phyloP scores from a whole-genome alignment of 2,888 invertebrate species.

The Ellobium chinense region DNA sequence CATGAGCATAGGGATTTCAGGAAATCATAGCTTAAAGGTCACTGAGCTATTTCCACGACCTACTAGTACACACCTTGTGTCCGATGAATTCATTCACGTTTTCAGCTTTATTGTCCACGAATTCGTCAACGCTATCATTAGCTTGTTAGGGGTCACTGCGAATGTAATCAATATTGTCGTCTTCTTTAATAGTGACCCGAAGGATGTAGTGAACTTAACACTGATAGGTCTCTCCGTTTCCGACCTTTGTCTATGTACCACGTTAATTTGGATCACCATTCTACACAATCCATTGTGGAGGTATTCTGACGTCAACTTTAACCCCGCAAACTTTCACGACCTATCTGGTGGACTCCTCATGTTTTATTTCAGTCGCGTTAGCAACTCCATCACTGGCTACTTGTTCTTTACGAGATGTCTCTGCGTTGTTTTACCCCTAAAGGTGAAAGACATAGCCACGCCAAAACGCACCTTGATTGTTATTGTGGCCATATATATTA shows the following conservation, averaged over 20 bases:
- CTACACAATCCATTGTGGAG: background rate
- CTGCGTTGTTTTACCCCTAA: background rate
- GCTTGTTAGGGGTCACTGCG: background rate
- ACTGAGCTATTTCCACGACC: no score
- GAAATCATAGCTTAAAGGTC: no score
- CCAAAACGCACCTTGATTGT: background rate
- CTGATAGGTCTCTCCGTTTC: background rate
- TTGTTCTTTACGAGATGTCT: background rate
- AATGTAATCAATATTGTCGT: conserved; percentile 9
- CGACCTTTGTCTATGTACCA: background rate
- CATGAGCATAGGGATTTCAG: no score
- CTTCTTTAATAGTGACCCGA: background rate
- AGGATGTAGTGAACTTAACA: background rate
- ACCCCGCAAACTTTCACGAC: background rate
- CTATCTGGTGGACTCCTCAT: background rate
- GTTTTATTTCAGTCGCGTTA: background rate
- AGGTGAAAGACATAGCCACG: background rate
- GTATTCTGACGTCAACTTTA: background rate
- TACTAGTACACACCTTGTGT: no score
- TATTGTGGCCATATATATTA: background rate
- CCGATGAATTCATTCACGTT: no score
- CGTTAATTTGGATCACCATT: background rate
- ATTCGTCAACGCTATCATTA: background rate
- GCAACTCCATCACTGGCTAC: background rate
- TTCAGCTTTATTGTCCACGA: background rate